These are phyloP conservation scores for Aphidius colemani DNA, from an alignment of 2,888 invertebrate species.

Conservation along the genomic window DNA sequence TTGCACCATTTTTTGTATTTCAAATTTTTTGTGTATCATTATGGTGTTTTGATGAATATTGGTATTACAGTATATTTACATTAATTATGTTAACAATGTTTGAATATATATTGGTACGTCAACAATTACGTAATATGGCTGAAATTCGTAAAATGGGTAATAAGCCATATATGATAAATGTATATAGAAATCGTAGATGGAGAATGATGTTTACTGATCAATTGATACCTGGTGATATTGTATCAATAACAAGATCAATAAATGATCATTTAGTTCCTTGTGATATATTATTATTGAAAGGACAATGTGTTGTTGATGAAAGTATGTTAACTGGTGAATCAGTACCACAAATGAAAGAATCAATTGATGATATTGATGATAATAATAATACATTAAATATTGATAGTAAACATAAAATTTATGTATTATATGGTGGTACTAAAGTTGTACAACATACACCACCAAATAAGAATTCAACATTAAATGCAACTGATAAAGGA, in stretches of 20 bases:
- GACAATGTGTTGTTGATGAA: conserved; percentile 98
- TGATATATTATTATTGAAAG: conserved; percentile 90
- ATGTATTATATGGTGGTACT: conserved; percentile 94
- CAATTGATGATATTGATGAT: conserved; percentile 75
- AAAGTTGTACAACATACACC: conserved; percentile 98
- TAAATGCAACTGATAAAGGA: conserved; percentile 90
- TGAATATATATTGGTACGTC: conserved; percentile 97
- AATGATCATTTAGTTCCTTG: conserved; percentile 95
- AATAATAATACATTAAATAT: conserved; percentile 71
- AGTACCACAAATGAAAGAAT: conserved; percentile 99
- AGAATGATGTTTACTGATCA: conserved; percentile 83
- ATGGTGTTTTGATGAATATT: conserved; percentile 99
- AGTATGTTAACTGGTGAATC: conserved; percentile 99
- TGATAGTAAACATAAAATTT: conserved; percentile 88
- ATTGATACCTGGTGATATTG: conserved; percentile 93
- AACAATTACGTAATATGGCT: conserved; percentile 96
- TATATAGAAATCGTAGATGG: conserved; percentile 91
- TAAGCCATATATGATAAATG: conserved; percentile 86
- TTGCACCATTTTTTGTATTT: conserved; percentile 99
- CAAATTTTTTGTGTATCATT: conserved; percentile 98
- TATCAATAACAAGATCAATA: conserved; percentile 87
- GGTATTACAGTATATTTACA: conserved; percentile 97
- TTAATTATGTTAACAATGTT: conserved; percentile 94
- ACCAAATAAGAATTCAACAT: conserved; percentile 81
- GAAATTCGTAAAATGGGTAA: conserved; percentile 99